phyloP scores from a whole-genome alignment of 2,888 invertebrate genomes.

The Dryocosmus kuriphilus region DNA sequence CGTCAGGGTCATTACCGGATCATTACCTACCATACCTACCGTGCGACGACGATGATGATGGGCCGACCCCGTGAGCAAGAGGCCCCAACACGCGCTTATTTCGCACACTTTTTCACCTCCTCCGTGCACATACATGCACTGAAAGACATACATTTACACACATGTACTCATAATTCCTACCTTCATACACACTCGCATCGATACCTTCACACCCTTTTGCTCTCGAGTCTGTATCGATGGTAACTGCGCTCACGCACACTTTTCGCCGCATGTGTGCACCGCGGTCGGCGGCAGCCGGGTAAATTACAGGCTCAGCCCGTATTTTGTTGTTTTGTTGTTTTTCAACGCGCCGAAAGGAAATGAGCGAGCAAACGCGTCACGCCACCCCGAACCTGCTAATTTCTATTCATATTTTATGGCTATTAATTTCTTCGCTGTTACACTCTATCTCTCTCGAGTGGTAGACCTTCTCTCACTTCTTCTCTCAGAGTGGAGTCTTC shows the following conservation, averaged over 20 bases:
- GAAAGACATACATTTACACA: background rate
- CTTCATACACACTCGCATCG: slow-evolving; percentile 48
- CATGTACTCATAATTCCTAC: slow-evolving; percentile 46
- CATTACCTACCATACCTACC: slow-evolving; percentile 76
- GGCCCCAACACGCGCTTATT: slow-evolving; percentile 42
- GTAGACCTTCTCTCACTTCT: slow-evolving; percentile 22
- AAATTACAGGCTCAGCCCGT: slow-evolving; percentile 77
- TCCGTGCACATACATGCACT: slow-evolving; percentile 30
- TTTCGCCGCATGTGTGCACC: slow-evolving; percentile 47
- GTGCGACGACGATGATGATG: slow-evolving; percentile 69
- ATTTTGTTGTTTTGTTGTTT: slow-evolving; percentile 78
- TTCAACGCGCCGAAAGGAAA: slow-evolving; percentile 78
- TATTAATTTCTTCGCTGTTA: slow-evolving; percentile 78
- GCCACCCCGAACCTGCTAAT: slow-evolving; percentile 78
- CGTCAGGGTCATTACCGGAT: slow-evolving; percentile 77
- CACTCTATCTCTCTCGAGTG: slow-evolving; percentile 53
- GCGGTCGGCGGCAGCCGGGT: slow-evolving; percentile 76
- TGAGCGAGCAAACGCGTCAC: slow-evolving; percentile 78
- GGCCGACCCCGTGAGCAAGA: slow-evolving; percentile 51
- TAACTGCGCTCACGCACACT: slow-evolving; percentile 47
- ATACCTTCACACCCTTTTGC: slow-evolving; percentile 32
- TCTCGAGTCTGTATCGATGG: slow-evolving; percentile 23
- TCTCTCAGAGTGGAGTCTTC: slow-evolving; percentile 16
- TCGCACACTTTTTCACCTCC: slow-evolving; percentile 24
- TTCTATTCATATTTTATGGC: slow-evolving; percentile 78